Base-by-base conservation (phyloP, 1,140 invertebrate species). In the Drosophila sulfurigaster region DNA sequence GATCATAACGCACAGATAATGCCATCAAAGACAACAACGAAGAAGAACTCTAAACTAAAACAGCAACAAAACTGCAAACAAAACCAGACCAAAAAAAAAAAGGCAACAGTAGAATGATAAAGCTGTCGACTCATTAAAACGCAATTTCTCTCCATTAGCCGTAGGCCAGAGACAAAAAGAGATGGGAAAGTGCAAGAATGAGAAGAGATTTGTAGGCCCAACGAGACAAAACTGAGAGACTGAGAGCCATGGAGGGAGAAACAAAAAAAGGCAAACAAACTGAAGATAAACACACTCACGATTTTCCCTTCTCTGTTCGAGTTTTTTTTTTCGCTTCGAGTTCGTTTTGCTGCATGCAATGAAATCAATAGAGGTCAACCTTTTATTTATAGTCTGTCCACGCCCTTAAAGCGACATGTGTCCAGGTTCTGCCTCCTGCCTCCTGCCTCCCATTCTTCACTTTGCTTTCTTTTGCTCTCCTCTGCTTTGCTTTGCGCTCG, bases 51-150 rank as follows among this genome's bases (percentile, higher is more conserved):
- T 52, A 15, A 32, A 6, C 51, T 52, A 54, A 35, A 35, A 30
- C 1, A 30, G 30, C 28, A 35, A 57, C 13, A 38, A 41, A 43
- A 43, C 35, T 38, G 35, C 35, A 38, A 38, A 38, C 35, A 0
- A 38, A 38, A 58, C 11, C 20, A 25, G 20, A 43, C 7, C 1
- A 43, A n/a, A 41, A 25, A 20, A 41, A 41, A 41, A 43, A 43
- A 6, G 57, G 20, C 30, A 48, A 59, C 60, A 15, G n/a, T 57
- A 6, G 54, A 48, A 79, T 69, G 82, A 79, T 82, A 71, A 88
- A 82, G 78, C 86, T 87, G 79, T 76, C 83, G 80, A 75, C 83
- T 87, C 83, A 87, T 87, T 87, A 87, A 88, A 87, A 88, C 73
- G 62, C 83, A 70, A 87, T 87, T 87, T 87, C 64, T 87, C 77